Conservation (phyloP, 2,113 vertebrate species). For the Tachuris rubrigastra region DNA sequence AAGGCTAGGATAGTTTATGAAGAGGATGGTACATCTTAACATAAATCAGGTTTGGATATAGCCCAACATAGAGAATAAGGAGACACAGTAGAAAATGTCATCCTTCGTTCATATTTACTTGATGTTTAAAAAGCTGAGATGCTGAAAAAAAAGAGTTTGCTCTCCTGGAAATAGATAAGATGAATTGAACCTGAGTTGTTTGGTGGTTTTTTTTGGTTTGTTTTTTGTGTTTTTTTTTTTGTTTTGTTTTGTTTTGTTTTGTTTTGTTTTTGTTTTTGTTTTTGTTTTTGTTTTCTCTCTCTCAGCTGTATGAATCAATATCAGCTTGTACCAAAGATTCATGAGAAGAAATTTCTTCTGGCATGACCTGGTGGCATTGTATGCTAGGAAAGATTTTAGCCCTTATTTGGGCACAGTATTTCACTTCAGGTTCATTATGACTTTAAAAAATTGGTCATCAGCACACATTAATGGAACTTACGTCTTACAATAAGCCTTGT, state of each 20-base stretch:
- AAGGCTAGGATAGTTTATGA: not conserved
- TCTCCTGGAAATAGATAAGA: not conserved
- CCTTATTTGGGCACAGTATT: not conserved
- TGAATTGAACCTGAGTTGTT: not conserved
- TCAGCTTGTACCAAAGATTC: not conserved
- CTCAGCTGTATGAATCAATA: not conserved
- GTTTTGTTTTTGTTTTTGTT: no score
- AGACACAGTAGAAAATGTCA: not conserved
- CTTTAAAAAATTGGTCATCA: not conserved
- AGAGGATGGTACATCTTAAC: not conserved
- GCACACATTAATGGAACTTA: conserved; percentile 64
- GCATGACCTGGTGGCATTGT: not conserved
- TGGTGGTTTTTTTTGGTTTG: no score
- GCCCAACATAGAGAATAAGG: not conserved
- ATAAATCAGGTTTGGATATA: not conserved
- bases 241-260: no score
- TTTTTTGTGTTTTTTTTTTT: no score
- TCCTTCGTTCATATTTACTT: not conserved
- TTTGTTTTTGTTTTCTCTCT: not conserved
- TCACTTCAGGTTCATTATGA: not conserved
- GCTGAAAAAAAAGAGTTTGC: not conserved
- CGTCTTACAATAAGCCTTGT: conserved; percentile 87
- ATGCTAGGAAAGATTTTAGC: not conserved
- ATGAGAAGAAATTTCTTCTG: not conserved
- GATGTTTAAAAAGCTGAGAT: not conserved